phyloP scores from a whole-genome alignment of 2,797 vertebrate genomes.

The Mormyrops attenuatus region DNA sequence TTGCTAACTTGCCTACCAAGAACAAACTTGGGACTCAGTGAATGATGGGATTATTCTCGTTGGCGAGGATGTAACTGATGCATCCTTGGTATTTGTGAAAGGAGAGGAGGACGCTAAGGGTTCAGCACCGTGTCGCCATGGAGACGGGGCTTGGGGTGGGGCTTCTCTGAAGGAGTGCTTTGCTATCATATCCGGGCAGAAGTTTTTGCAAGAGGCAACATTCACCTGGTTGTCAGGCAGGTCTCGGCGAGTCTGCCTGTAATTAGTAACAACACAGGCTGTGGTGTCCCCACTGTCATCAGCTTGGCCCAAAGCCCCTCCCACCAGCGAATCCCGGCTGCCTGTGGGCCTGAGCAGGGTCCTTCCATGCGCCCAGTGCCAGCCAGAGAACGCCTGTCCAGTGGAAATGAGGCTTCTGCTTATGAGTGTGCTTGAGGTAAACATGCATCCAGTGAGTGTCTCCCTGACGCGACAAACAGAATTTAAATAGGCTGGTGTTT shows the following conservation, averaged over 20 bases:
- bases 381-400: not conserved
- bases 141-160: not conserved
- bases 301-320: not conserved
- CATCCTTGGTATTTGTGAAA: not conserved
- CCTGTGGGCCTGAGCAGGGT: not conserved
- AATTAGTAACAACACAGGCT: not conserved
- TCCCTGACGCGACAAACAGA: not conserved
- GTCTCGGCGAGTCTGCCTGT: not conserved
- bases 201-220: not conserved
- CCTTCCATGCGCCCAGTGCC: not conserved
- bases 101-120: not conserved
- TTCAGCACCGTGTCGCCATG: not conserved
- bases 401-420: not conserved
- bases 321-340: not conserved
- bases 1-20: not conserved
- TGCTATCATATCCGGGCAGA: not conserved
- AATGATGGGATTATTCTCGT: not conserved
- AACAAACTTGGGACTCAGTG: not conserved
- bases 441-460: not conserved
- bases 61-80: not conserved
- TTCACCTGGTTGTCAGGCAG: not conserved
- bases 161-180: not conserved
- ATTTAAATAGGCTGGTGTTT: slow-evolving; percentile 7
- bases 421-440: not conserved
- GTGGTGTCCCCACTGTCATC: not conserved